phyloP scores from a whole-genome alignment of 23 tunicate genomes.

The Aplidium turbinatum region DNA sequence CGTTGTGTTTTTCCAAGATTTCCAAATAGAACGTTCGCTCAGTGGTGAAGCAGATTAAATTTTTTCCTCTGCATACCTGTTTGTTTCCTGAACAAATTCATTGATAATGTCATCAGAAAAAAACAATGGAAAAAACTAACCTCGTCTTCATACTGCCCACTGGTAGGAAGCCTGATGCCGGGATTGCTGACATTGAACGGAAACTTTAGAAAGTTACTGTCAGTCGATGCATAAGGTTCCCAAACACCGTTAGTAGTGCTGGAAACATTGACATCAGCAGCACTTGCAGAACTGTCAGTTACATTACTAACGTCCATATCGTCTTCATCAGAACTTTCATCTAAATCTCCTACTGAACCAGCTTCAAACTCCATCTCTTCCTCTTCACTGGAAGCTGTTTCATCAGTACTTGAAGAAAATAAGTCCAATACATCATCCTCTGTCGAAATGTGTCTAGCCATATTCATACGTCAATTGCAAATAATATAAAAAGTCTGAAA shows the following conservation, averaged over 20 bases:
- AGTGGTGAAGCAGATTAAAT: no score
- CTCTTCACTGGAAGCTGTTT: constrained; percentile 20
- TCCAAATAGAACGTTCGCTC: constrained; percentile 21
- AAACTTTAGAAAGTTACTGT: constrained; percentile 20
- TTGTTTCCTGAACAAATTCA: constrained; percentile 22
- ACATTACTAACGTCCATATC: constrained; percentile 30
- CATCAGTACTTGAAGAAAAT: constrained; percentile 32
- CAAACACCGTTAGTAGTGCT: constrained; percentile 30
- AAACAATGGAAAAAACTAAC: constrained; percentile 39
- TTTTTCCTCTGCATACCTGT: no score
- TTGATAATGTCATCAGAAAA: constrained; percentile 23
- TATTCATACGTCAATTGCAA: no score
- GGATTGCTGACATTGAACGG: constrained; percentile 43
- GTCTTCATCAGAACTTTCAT: neutral
- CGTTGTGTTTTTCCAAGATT: constrained; percentile 32
- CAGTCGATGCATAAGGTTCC: constrained; percentile 27
- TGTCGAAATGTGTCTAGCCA: no score
- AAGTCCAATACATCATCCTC: constrained; percentile 17
- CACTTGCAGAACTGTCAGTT: constrained; percentile 17
- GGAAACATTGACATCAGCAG: constrained; percentile 19
- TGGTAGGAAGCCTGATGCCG: constrained; percentile 41
- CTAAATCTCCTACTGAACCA: constrained; percentile 17
- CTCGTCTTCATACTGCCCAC: constrained; percentile 42
- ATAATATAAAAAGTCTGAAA: no score
- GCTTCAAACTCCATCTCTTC: constrained; percentile 32